A percentile compares a stretch with the other conserved stretches of the same genome.
Conservation (phyloP, 2,113 vertebrate species). For the mouse (Mus musculus) region GRCm39 chrX:85360001-85360500, state of each 20-base stretch:
- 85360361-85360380: constrained; percentile 89
- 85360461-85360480: constrained; percentile 94
- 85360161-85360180: constrained; percentile 81
- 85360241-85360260: constrained; percentile 71
- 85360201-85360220: constrained; percentile 79
- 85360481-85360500: constrained; percentile 94
- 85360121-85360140: constrained; percentile 79
- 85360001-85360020: background rate
- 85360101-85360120: constrained; percentile 72
- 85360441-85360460: constrained; percentile 89
- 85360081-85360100: constrained; percentile 86
- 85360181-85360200: constrained; percentile 77
- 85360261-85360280: constrained; percentile 61
- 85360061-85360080: constrained; percentile 90
- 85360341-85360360: constrained; percentile 71
- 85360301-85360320: constrained; percentile 66
- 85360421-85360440: constrained; percentile 93
- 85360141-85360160: constrained; percentile 79
- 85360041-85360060: constrained; percentile 92
- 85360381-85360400: constrained; percentile 94
- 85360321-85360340: constrained; percentile 61
- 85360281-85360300: constrained; percentile 68
- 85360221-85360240: constrained; percentile 74
- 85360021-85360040: constrained; percentile 85
- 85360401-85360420: constrained; percentile 95